These are phyloP conservation scores for Leptinotarsa rubiginosa DNA, from an alignment of 2,888 invertebrate species.

Conservation along the genomic window DNA sequence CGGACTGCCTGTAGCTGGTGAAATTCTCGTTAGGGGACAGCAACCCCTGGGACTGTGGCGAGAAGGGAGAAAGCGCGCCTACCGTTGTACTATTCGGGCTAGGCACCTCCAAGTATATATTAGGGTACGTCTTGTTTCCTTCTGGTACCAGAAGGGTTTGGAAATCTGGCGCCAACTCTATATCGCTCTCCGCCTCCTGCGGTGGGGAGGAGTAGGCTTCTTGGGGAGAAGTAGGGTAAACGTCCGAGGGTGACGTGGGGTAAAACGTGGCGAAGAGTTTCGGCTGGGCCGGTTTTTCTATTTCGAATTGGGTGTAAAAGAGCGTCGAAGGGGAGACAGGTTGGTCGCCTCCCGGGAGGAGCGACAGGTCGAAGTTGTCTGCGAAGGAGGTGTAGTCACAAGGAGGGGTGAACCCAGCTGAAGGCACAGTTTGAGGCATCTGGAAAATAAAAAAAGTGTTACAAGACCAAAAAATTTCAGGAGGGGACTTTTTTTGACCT, in stretches of 20 bases:
- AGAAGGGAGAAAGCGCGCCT: constrained; percentile 62
- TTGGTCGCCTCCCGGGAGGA: constrained; percentile 75
- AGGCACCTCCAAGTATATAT: constrained; percentile 65
- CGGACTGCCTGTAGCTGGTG: constrained; percentile 67
- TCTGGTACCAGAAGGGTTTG: constrained; percentile 60
- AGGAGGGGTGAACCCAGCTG: constrained; percentile 81
- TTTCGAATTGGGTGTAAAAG: constrained; percentile 59
- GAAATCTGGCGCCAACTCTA: constrained; percentile 63
- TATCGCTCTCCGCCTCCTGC: constrained; percentile 52
- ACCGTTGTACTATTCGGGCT: constrained; percentile 58
- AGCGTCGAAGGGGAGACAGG: constrained; percentile 69
- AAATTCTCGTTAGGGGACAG: constrained; percentile 67
- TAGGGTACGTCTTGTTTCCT: constrained; percentile 57
- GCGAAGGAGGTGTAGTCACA: constrained; percentile 74
- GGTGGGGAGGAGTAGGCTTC: constrained; percentile 34
- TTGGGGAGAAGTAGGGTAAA: constrained; percentile 3
- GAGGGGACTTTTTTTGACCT: no score
- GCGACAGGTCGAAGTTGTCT: constrained; percentile 78
- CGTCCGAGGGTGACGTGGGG: constrained; percentile 50
- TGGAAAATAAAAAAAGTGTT: constrained; percentile 64
- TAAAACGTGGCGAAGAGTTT: constrained; percentile 63
- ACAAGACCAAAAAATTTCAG: neutral
- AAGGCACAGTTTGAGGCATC: constrained; percentile 88
- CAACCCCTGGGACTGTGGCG: constrained; percentile 65
- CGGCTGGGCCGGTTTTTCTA: constrained; percentile 60